phyloP scores from a whole-genome alignment of 1,140 invertebrate genomes.

The Drosophila kohkoa region DNA sequence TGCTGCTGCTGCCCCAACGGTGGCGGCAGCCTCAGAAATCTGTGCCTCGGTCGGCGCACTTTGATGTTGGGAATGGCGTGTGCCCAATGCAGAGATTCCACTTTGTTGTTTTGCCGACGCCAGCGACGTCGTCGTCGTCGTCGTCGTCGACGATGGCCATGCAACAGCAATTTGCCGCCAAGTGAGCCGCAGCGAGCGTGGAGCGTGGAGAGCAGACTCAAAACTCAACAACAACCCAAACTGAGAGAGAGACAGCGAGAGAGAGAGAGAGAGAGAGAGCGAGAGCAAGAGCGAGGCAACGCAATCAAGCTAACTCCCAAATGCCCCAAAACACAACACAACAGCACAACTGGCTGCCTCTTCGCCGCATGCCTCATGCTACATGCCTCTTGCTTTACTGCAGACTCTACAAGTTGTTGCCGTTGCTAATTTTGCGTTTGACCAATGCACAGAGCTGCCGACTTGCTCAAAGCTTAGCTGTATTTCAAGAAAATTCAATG shows the following conservation, averaged over 20 bases:
- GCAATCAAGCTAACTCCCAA: conserved; percentile 28
- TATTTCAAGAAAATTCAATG: background rate
- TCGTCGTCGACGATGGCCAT: conserved; percentile 52
- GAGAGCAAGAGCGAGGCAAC: conserved; percentile 1
- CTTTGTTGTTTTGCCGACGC: conserved; percentile 81
- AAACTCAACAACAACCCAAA: conserved; percentile 30
- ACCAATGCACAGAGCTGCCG: background rate
- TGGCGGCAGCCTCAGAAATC: conserved; percentile 84
- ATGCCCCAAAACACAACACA: conserved; percentile 16
- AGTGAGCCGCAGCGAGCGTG: conserved; percentile 62
- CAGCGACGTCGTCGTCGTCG: conserved; percentile 55
- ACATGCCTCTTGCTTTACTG: background rate
- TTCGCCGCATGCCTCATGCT: background rate
- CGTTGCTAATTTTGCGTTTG: conserved; percentile 10
- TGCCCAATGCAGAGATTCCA: conserved; percentile 84
- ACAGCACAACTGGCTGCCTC: too few relatives aligned
- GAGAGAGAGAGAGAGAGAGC: conserved; percentile 6
- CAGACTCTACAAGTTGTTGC: conserved; percentile 24
- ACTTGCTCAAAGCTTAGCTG: background rate
- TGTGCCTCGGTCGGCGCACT: conserved; percentile 71
- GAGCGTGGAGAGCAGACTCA: conserved; percentile 49
- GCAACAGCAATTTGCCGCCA: conserved; percentile 80
- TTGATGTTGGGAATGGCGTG: conserved; percentile 85
- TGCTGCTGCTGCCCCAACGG: conserved; percentile 68
- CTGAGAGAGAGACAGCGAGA: background rate